These are phyloP conservation scores for Limonius californicus DNA, from an alignment of 1,140 invertebrate species.

Conservation along the genomic window DNA sequence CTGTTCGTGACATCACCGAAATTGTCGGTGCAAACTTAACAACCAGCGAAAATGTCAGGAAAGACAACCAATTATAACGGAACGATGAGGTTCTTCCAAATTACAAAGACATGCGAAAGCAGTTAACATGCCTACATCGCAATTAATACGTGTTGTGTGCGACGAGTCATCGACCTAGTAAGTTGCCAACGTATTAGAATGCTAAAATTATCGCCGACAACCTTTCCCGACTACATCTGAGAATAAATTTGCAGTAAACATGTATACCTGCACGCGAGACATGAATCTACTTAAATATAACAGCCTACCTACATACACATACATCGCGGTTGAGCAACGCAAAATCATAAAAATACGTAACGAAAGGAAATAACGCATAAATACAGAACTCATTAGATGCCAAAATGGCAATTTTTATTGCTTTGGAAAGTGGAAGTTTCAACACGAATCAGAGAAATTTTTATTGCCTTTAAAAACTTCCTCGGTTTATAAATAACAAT, in stretches of 20 bases:
- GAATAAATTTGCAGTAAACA: slow-evolving; percentile 29
- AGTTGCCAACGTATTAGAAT: slow-evolving; percentile 13
- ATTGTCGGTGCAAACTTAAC: not conserved
- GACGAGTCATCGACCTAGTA: slow-evolving; percentile 11
- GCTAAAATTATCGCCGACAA: slow-evolving; percentile 16
- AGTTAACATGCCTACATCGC: slow-evolving; percentile 7
- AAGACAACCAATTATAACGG: slow-evolving; percentile 9
- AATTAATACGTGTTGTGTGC: slow-evolving; percentile 9
- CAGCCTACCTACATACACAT: slow-evolving; percentile 21
- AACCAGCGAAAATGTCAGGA: not conserved
- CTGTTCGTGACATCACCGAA: no score
- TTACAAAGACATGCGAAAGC: slow-evolving; percentile 5
- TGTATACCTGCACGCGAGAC: slow-evolving; percentile 22
- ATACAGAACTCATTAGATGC: not conserved
- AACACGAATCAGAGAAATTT: not conserved
- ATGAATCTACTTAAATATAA: slow-evolving; percentile 26
- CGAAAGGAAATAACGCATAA: not conserved
- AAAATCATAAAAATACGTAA: not conserved
- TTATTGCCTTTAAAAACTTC: not conserved
- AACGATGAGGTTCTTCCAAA: slow-evolving; percentile 1
- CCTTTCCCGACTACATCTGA: slow-evolving; percentile 9
- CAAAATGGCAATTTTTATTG: not conserved
- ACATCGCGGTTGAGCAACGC: not conserved
- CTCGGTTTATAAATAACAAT: no score
- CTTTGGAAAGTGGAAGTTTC: not conserved